These are phyloP conservation scores for Apodemia mormo DNA, from an alignment of 2,888 invertebrate genomes.

Conservation along the genomic window DNA sequence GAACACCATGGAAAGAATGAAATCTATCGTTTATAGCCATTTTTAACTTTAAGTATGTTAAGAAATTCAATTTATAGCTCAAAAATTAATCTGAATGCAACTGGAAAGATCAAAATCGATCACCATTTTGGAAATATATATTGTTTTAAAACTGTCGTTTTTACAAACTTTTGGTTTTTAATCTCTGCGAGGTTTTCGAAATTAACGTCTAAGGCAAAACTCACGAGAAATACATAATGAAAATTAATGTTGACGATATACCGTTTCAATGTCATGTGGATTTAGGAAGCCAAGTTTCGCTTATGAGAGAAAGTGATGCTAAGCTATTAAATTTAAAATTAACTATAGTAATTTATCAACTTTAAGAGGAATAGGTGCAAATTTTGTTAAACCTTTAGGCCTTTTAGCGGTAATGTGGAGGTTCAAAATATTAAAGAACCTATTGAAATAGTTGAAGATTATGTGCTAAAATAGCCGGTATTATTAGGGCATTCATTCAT, in stretches of 20 bases:
- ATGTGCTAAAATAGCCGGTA: constrained; percentile 33
- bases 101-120: too few relatives aligned
- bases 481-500: constrained; percentile 40
- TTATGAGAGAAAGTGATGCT: constrained; percentile 33
- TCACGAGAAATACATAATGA: constrained; percentile 28
- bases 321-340: constrained; percentile 23
- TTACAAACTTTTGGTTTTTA: too few relatives aligned
- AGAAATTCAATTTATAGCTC: too few relatives aligned
- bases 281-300: constrained; percentile 41
- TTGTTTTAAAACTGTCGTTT: too few relatives aligned
- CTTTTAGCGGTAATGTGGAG: too few relatives aligned
- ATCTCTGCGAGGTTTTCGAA: neutral
- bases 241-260: constrained; percentile 27
- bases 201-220: neutral
- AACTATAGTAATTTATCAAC: constrained; percentile 10
- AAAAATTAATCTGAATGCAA: too few relatives aligned
- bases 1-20: too few relatives aligned
- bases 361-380: constrained; percentile 37
- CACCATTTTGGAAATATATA: too few relatives aligned
- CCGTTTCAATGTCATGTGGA: constrained; percentile 22
- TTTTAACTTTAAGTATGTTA: too few relatives aligned
- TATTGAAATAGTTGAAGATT: constrained; percentile 35
- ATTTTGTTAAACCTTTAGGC: constrained; percentile 23
- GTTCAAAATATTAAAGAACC: constrained; percentile 24
- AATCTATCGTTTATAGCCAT: too few relatives aligned